These are phyloP conservation scores for Bubo blakistoni DNA, from an alignment of 2,113 vertebrate species.

Conservation along the genomic window DNA sequence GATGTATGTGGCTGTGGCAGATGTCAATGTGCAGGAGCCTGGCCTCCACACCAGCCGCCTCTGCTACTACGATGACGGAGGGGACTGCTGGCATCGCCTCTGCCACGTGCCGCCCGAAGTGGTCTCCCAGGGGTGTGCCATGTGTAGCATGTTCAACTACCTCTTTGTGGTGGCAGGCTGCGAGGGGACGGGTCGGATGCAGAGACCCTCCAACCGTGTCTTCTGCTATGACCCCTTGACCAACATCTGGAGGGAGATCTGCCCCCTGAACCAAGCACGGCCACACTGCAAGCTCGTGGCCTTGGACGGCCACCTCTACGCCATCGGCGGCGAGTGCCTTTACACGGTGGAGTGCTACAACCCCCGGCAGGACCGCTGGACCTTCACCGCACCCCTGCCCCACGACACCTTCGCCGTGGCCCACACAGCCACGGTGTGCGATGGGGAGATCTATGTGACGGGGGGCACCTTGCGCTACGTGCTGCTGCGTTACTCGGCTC, in stretches of 20 bases:
- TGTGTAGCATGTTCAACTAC: constrained; percentile 93
- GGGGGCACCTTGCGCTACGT: constrained; percentile 84
- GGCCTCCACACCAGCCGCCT: constrained; percentile 60
- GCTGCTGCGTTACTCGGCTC: constrained; percentile 80
- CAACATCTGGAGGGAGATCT: constrained; percentile 87
- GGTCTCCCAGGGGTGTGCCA: constrained; percentile 80
- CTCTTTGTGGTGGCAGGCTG: constrained; percentile 89
- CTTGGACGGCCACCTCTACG: constrained; percentile 85
- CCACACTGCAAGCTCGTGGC: constrained; percentile 88
- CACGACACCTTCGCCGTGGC: constrained; percentile 88
- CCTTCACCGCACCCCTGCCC: constrained; percentile 83
- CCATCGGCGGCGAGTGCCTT: constrained; percentile 91
- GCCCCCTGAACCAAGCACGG: constrained; percentile 86
- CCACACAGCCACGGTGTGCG: constrained; percentile 81
- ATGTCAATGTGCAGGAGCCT: constrained; percentile 76
- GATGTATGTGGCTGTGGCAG: constrained; percentile 76
- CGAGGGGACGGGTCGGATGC: constrained; percentile 52
- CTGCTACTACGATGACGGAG: constrained; percentile 82
- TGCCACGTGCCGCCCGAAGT: constrained; percentile 80
- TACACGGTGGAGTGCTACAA: constrained; percentile 88
- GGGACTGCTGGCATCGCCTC: constrained; percentile 80
- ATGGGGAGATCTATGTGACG: constrained; percentile 84
- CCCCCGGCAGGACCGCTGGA: constrained; percentile 86
- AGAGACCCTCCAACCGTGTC: constrained; percentile 81
- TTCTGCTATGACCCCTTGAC: constrained; percentile 93